A percentile compares a stretch with the other conserved stretches of the same genome.
Evolutionary conservation across 2,888 invertebrate species (phyloP).

Genomic region (Emmelina monodactyla): DNA sequence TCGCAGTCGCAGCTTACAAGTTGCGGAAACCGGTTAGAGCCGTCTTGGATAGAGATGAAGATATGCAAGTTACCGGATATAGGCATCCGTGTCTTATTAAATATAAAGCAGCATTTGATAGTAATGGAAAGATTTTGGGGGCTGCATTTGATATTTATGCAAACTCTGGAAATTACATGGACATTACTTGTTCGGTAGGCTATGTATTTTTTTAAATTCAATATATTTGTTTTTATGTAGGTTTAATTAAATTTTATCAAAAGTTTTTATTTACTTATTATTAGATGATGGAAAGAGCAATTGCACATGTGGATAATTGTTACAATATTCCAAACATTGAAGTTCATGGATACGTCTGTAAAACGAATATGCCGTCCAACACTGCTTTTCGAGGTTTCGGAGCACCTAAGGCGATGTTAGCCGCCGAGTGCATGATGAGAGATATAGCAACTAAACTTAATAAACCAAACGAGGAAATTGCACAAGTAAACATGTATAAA

Average conservation of each 20-base stretch:
- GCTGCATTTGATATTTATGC: constrained; percentile 70
- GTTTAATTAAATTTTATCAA: neutral
- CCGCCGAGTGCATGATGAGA: constrained; percentile 79
- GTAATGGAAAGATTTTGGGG: constrained; percentile 72
- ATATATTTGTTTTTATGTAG: neutral
- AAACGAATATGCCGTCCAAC: constrained; percentile 89
- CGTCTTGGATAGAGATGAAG: constrained; percentile 85
- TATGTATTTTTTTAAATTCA: constrained; percentile 2
- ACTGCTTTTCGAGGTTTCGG: constrained; percentile 95
- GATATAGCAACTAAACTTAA: constrained; percentile 75
- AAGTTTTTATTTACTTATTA: constrained; percentile 15
- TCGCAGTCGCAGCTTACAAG: constrained; percentile 78
- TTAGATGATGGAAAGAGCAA: constrained; percentile 82
- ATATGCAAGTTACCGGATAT: constrained; percentile 81
- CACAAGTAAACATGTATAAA: constrained; percentile 77
- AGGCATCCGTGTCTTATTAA: constrained; percentile 81
- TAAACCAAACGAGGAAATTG: constrained; percentile 70
- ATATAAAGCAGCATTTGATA: constrained; percentile 78
- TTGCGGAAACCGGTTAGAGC: constrained; percentile 75
- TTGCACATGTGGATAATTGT: constrained; percentile 82
- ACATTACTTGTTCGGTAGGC: constrained; percentile 73
- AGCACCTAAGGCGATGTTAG: constrained; percentile 88
- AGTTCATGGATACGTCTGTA: constrained; percentile 77
- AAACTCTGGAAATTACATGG: constrained; percentile 77
- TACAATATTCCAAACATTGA: constrained; percentile 79